Conservation (phyloP, 1,140 invertebrate species). For the Penaeus vannamei region DNA sequence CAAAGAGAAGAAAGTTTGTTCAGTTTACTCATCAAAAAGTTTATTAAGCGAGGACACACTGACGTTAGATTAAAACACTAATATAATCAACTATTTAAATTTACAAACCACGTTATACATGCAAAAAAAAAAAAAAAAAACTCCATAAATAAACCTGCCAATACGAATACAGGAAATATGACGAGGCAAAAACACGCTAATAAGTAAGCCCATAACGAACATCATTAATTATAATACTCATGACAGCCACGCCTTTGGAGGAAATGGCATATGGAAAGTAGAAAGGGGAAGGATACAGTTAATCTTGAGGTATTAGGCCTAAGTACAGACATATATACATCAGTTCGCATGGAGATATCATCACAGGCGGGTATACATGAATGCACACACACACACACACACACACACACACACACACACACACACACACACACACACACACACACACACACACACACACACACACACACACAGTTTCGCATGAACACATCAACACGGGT, state of each 20-base stretch:
- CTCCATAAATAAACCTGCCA: neutral
- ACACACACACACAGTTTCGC: neutral
- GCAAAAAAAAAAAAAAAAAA: neutral
- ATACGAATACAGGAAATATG: neutral
- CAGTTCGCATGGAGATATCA: neutral
- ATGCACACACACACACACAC: neutral
- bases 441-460: conserved; percentile 25
- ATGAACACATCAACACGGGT: neutral
- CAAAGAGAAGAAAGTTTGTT: no score
- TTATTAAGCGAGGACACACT: no score
- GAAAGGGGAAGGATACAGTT: neutral
- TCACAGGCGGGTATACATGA: neutral
- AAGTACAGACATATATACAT: neutral
- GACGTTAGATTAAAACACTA: no score
- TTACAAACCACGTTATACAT: neutral
- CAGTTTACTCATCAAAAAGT: no score
- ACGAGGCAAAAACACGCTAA: no score
- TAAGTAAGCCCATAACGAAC: no score
- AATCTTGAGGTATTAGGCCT: no score
- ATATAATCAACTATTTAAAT: neutral
- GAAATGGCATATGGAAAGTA: neutral
- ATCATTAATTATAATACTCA: no score
- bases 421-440: conserved; percentile 10
- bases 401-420: conserved; percentile 22
- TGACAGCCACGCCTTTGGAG: no score